Conservation (phyloP, 1,140 invertebrate genomes). For the Panagrolaimus sp. region DNA sequence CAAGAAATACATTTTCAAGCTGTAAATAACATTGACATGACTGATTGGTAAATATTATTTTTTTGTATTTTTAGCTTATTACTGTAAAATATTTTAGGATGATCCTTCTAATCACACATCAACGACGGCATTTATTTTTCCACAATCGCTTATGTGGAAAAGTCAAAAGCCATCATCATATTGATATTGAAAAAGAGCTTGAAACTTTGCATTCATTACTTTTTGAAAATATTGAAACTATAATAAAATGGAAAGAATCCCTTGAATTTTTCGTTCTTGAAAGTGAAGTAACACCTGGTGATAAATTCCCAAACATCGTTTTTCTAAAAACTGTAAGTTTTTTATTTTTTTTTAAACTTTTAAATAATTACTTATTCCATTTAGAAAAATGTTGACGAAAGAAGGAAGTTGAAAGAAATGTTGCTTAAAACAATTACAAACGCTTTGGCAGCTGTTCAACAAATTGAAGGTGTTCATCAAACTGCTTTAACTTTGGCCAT, state of each 20-base stretch:
- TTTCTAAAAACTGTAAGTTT: background rate
- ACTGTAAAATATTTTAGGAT: constrained; percentile 32
- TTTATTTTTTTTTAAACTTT: constrained; percentile 12
- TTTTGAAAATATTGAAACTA: constrained; percentile 22
- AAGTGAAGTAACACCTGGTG: background rate
- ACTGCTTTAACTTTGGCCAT: background rate
- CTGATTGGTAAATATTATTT: too few species aligned
- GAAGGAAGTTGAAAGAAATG: constrained; percentile 8
- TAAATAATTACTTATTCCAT: background rate
- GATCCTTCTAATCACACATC: constrained; percentile 49
- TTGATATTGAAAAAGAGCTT: constrained; percentile 20
- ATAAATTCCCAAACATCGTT: constrained; percentile 6
- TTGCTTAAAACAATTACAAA: constrained; percentile 15
- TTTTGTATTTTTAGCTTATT: constrained; percentile 4
- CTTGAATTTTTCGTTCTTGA: constrained; percentile 15
- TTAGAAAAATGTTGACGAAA: constrained; percentile 16
- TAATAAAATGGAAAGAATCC: background rate
- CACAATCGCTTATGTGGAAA: constrained; percentile 17
- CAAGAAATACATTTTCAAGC: constrained; percentile 50
- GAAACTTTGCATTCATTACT: constrained; percentile 14
- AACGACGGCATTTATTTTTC: constrained; percentile 6
- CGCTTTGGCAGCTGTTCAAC: constrained; percentile 18
- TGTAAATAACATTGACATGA: constrained; percentile 40
- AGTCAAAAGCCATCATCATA: constrained; percentile 4
- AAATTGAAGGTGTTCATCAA: constrained; percentile 27